A percentile compares a stretch with the other conserved stretches of the same genome.
These are phyloP conservation scores for Stenchaetothrips biformis DNA, from an alignment of 2,888 invertebrate genomes.

Conservation along the genomic window DNA sequence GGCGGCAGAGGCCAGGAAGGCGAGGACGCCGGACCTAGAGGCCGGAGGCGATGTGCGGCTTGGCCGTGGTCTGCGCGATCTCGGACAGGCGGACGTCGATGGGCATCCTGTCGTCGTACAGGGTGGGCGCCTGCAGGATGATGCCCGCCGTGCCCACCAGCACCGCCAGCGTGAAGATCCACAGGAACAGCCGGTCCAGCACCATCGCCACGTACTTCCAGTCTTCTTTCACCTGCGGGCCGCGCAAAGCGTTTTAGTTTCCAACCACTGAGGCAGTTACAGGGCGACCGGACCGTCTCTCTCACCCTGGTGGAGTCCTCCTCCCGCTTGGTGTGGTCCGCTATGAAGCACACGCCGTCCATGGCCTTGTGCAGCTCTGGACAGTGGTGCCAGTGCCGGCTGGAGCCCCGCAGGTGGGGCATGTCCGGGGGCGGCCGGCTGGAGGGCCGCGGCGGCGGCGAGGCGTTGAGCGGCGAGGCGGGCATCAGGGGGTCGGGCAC, in stretches of 20 bases:
- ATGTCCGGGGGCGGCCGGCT: conserved; percentile 52
- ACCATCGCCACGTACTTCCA: conserved; percentile 99
- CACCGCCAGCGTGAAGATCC: conserved; percentile 95
- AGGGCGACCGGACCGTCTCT: no score
- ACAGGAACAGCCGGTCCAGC: conserved; percentile 90
- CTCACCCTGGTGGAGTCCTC: conserved; percentile 85
- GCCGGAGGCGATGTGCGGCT: conserved; percentile 59
- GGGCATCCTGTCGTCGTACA: conserved; percentile 85
- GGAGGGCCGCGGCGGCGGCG: conserved; percentile 49
- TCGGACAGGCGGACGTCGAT: conserved; percentile 84
- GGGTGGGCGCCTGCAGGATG: conserved; percentile 89
- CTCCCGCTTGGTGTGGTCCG: conserved; percentile 86
- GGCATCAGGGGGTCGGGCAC: conserved; percentile 30
- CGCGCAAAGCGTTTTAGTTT: neutral
- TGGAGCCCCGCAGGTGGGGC: conserved; percentile 44
- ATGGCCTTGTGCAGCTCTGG: conserved; percentile 89
- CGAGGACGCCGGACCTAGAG: conserved; percentile 32
- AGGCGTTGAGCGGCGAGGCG: conserved; percentile 20
- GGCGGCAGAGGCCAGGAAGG: neutral
- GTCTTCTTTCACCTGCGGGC: conserved; percentile 81
- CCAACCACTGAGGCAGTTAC: neutral
- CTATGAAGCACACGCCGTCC: conserved; percentile 87
- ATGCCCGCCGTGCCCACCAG: conserved; percentile 90
- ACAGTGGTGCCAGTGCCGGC: conserved; percentile 78
- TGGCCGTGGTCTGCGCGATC: conserved; percentile 83